These are phyloP conservation scores for Eubasilissa splendida DNA, from an alignment of 2,888 invertebrate genomes.

Conservation along the genomic window DNA sequence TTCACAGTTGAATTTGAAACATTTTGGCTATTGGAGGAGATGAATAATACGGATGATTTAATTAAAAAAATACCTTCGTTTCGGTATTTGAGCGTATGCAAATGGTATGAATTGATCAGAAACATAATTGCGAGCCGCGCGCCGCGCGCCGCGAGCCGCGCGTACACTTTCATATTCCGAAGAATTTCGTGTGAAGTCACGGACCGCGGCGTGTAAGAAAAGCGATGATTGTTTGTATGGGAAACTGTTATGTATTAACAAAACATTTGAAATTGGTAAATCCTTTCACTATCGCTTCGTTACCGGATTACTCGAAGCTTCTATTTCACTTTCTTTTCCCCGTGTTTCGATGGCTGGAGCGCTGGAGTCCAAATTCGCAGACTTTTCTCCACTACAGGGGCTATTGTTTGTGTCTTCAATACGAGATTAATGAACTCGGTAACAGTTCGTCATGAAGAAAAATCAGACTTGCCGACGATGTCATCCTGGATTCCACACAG, in stretches of 20 bases:
- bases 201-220: slow-evolving; percentile 21
- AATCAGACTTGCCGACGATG: too few relatives aligned
- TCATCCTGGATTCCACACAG: neutral
- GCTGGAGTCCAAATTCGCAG: slow-evolving; percentile 25
- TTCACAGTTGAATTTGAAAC: neutral
- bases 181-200: slow-evolving; percentile 42
- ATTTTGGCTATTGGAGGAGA: neutral
- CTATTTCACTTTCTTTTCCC: slow-evolving; percentile 41
- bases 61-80: neutral
- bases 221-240: slow-evolving; percentile 39
- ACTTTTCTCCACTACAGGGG: slow-evolving; percentile 14
- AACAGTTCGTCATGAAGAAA: neutral
- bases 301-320: slow-evolving; percentile 27
- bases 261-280: slow-evolving; percentile 47
- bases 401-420: slow-evolving; percentile 7
- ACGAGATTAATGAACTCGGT: slow-evolving; percentile 2
- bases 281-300: slow-evolving; percentile 49
- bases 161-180: slow-evolving; percentile 34
- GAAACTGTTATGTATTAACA: slow-evolving; percentile 46
- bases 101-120: slow-evolving; percentile 3
- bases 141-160: too few relatives aligned
- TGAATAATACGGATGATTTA: neutral
- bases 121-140: slow-evolving; percentile 14
- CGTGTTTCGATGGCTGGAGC: slow-evolving; percentile 12
- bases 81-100: slow-evolving; percentile 2